Base-by-base conservation (phyloP, 2,888 invertebrate species). In the Aspidiotus rigidus region DNA sequence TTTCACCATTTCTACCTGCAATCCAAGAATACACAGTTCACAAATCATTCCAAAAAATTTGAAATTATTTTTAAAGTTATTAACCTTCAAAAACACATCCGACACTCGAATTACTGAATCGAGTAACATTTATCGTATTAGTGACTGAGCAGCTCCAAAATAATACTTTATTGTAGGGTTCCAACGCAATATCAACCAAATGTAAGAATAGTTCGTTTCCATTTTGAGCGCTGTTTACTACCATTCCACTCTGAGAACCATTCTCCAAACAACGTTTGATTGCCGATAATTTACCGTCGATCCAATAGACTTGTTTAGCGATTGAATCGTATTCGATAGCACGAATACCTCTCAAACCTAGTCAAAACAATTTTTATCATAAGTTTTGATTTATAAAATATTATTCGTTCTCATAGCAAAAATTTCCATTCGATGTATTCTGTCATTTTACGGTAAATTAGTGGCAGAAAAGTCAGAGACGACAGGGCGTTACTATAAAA, bases 251-350 rank as follows among this genome's bases (percentile, higher is more conserved):
- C 3, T 84, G 81, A 0, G 83, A 82, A n/a, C 85, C 86, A 74
- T 84, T 85, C 13, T 85, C 85, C 64, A 83, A 77, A 0, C 88
- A 86, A 69, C 87, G 83, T 64, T 86, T 85, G 64, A 93, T 88
- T 28, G 86, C 83, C 74, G 85, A 85, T 1, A 84, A 83, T 71
- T 90, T 86, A 0, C 90, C 89, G 76, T 94, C 94, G 76, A 90
- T 87, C 88, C 88, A 88, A 77, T 86, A 88, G 54, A 88, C 78
- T 73, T 82, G 81, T 72, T 86, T 84, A 9, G 85, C 82, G 57
- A 85, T 82, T 0, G 93, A 90, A 79, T 96, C 95, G 77, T 88
- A 95, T 76, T 91, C 92, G 42, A 96, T 86, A 0, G 93, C 88
- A 73, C 86, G 84, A 0, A 92, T 85, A 74, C 86, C 87, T 76